Conservation (phyloP, 1,140 invertebrate species). For the Rhynchophorus ferrugineus region DNA sequence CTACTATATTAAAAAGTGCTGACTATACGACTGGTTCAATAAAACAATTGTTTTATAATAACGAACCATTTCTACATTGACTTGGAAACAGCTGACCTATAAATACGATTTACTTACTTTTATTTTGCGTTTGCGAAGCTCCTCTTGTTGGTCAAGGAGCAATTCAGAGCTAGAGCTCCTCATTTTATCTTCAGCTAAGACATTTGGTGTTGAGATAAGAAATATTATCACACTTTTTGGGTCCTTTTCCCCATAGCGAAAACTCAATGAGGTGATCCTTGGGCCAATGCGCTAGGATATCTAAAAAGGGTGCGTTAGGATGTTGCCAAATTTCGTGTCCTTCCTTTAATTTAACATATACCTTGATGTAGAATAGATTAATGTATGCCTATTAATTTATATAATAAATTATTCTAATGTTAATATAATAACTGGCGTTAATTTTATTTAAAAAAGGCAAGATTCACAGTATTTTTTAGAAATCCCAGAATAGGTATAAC, state of each 20-base stretch:
- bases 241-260: conserved; percentile 2
- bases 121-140: conserved; percentile 61
- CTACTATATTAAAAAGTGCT: no score
- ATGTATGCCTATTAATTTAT: no score
- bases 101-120: conserved; percentile 18
- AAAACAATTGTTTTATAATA: no score
- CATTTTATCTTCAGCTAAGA: conserved; percentile 45
- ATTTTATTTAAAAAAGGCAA: no score
- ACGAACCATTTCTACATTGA: background rate
- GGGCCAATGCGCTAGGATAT: conserved; percentile 8
- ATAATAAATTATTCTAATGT: no score
- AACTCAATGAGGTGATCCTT: background rate
- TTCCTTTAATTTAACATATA: background rate
- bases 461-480: no score
- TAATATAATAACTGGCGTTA: no score
- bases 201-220: conserved; percentile 8
- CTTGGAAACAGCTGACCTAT: conserved; percentile 2
- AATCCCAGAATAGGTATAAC: no score
- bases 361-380: background rate
- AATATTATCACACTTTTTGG: background rate
- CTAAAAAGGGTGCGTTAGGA: conserved; percentile 9
- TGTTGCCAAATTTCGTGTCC: background rate
- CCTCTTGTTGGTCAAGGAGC: conserved; percentile 66
- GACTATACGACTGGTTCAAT: no score
- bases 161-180: conserved; percentile 77